Evolutionary conservation across 2,888 invertebrate species (phyloP).

Genomic region (Hylaea fasciaria): DNA sequence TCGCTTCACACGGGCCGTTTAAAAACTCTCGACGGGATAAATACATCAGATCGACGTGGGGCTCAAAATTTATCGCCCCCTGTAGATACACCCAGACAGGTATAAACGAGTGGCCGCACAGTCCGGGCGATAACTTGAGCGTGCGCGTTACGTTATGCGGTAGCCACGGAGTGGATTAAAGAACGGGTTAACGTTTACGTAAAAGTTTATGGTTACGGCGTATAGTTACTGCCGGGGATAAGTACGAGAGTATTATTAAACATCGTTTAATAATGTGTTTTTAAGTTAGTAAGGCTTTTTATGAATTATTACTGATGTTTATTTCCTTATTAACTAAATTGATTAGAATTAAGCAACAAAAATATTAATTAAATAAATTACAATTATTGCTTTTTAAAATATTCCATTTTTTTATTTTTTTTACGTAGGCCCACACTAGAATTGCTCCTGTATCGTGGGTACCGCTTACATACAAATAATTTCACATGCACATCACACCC

Average conservation of each 20-base stretch:
- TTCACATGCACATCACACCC: too few relatives aligned
- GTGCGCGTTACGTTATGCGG: conserved; percentile 13
- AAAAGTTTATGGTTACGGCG: conserved; percentile 5
- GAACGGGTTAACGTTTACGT: conserved; percentile 12
- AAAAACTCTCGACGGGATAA: conserved; percentile 53
- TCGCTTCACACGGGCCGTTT: conserved; percentile 48
- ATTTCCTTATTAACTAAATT: too few relatives aligned
- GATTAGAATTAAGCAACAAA: too few relatives aligned
- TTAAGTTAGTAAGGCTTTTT: too few relatives aligned
- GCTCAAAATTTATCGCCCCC: conserved; percentile 48
- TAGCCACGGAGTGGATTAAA: conserved; percentile 17
- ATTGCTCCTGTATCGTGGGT: too few relatives aligned
- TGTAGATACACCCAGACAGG: conserved; percentile 46
- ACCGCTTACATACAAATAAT: too few relatives aligned
- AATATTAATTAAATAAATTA: too few relatives aligned
- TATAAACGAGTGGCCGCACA: conserved; percentile 39
- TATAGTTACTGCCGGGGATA: neutral
- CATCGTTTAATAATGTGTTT: too few relatives aligned
- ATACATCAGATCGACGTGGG: conserved; percentile 49
- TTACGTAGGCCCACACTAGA: too few relatives aligned
- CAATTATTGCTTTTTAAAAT: too few relatives aligned
- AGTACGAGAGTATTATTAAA: neutral
- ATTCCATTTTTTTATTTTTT: too few relatives aligned
- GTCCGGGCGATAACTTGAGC: conserved; percentile 6
- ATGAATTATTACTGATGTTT: too few relatives aligned